Conservation (phyloP, 2,113 vertebrate genomes). For the Sebastes fasciatus region DNA sequence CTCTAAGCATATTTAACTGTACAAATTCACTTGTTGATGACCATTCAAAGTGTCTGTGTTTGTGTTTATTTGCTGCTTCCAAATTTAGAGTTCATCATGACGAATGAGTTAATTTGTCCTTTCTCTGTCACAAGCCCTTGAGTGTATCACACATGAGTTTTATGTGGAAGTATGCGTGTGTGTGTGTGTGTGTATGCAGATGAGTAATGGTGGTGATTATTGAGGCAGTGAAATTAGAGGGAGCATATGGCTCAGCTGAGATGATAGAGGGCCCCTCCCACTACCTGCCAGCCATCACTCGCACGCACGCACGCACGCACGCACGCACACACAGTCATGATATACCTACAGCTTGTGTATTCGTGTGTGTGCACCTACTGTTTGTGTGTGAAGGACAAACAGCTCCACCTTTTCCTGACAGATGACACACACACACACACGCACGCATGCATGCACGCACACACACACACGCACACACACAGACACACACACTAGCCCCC, state of each 20-base stretch:
- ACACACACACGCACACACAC: conserved; percentile 26
- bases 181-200: conserved; percentile 31
- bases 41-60: conserved; percentile 11
- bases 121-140: conserved; percentile 59
- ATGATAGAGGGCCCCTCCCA: conserved; percentile 70
- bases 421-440: conserved; percentile 26
- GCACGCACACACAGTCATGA: conserved; percentile 7
- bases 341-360: background rate
- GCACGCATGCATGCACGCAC: conserved; percentile 10
- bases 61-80: conserved; percentile 23
- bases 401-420: conserved; percentile 51
- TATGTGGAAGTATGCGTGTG: conserved; percentile 19
- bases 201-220: conserved; percentile 80
- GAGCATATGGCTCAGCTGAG: conserved; percentile 79
- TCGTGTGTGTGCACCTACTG: conserved; percentile 6
- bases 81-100: conserved; percentile 37
- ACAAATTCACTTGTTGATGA: conserved; percentile 1
- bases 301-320: conserved; percentile 1
- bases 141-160: conserved; percentile 25
- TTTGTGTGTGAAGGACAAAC: conserved; percentile 73
- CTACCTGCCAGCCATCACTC: conserved; percentile 60
- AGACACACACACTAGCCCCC: conserved; percentile 19
- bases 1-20: background rate
- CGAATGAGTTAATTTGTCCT: conserved; percentile 59
- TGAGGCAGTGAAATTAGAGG: conserved; percentile 76